Conservation (phyloP, 2,888 invertebrate species). For the Halictus quadricinctus region DNA sequence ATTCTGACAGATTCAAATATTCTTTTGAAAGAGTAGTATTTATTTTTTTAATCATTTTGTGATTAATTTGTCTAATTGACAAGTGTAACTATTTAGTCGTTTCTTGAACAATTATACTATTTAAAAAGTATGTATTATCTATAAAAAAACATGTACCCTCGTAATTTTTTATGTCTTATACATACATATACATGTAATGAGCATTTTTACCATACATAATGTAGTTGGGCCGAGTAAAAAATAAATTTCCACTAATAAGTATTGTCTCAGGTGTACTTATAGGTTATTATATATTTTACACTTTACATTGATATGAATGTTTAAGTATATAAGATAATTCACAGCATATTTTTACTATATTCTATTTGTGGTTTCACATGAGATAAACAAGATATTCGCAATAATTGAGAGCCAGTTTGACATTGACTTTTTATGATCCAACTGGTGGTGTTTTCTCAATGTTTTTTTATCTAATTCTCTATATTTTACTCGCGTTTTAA, state of each 20-base stretch:
- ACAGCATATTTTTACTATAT: slow-evolving; percentile 32
- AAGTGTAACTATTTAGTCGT: neutral
- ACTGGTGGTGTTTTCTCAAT: slow-evolving; percentile 41
- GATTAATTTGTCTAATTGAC: neutral
- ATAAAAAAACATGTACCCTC: neutral
- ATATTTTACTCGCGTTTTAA: slow-evolving; percentile 20
- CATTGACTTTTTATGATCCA: slow-evolving; percentile 59
- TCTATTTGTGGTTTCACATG: slow-evolving; percentile 21
- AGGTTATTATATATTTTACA: slow-evolving; percentile 45
- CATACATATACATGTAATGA: neutral
- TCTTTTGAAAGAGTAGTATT: neutral
- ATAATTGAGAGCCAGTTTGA: slow-evolving; percentile 59
- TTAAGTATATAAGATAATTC: slow-evolving; percentile 22
- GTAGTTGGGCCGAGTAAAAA: slow-evolving; percentile 5
- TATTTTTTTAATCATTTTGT: neutral
- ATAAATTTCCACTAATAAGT: slow-evolving; percentile 15
- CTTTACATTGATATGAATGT: slow-evolving; percentile 4
- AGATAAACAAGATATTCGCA: slow-evolving; percentile 45
- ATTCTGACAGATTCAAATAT: neutral
- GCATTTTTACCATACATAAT: neutral
- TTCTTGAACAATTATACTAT: neutral
- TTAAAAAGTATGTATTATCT: slow-evolving; percentile 4
- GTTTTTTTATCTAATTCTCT: slow-evolving; percentile 22
- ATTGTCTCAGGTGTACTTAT: slow-evolving; percentile 24
- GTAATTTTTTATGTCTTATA: neutral